Evolutionary conservation across 2,888 invertebrate genomes (phyloP).

Genomic region (Choreutis nemorana): DNA sequence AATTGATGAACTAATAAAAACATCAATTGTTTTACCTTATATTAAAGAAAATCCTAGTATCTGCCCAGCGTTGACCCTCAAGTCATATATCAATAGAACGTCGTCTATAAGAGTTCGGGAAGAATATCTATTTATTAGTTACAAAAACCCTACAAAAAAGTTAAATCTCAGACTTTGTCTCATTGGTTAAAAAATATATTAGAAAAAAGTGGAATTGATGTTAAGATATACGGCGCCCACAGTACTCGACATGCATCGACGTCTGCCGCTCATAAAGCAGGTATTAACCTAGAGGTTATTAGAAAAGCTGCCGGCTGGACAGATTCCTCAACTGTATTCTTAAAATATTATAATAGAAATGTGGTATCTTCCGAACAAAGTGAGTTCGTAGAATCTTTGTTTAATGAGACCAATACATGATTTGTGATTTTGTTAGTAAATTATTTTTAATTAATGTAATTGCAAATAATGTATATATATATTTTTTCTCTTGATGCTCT

Average conservation of each 20-base stretch:
- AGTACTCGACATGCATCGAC: slow-evolving; percentile 3
- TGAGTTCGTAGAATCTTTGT: background rate
- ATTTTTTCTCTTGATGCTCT: background rate
- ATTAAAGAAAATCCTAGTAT: background rate
- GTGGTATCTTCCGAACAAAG: background rate
- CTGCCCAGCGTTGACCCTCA: background rate
- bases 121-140: background rate
- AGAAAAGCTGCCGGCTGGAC: background rate
- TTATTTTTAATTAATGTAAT: background rate
- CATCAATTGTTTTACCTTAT: slow-evolving; percentile 4
- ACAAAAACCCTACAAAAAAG: background rate
- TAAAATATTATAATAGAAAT: background rate
- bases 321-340: background rate
- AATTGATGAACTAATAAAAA: slow-evolving; percentile 9
- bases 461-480: background rate
- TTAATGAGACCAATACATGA: background rate
- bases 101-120: background rate
- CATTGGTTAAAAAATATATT: slow-evolving; percentile 1
- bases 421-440: background rate
- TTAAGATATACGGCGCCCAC: background rate
- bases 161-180: background rate
- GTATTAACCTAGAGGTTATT: slow-evolving; percentile 1
- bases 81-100: background rate
- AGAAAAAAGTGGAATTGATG: slow-evolving; percentile 1
- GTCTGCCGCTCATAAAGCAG: background rate